Evolutionary conservation across 1,140 invertebrate species (phyloP), one percentile per base, ranked within the genome.

Genomic region (Drosophila aff.): DNA sequence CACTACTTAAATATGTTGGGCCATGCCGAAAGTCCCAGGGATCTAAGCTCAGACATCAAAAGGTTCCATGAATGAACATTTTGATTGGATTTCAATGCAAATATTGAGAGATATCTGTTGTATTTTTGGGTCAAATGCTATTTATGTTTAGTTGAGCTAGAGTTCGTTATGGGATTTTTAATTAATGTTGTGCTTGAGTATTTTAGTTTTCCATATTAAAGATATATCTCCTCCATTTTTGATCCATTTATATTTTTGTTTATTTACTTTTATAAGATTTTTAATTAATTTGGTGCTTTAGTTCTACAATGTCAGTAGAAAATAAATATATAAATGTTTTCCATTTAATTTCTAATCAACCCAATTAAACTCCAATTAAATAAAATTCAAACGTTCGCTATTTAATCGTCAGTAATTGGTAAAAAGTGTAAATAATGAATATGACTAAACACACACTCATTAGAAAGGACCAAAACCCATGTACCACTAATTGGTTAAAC

Each of bases 1-100:
- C 69, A 62, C 47, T 40, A 74, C 57, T 75, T 73, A 60, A 73
- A 73, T 73, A 73, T 72, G 43, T 75, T 50, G 46, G 55, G n/a
- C 43, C 13, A 33, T 44, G 44, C 36, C n/a, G 15, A 50, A 18
- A 47, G 33, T 31, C 18, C 26, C 26, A 23, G n/a, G 10, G 15
- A 18, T 55, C 68, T 46, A 40, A 61, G 55, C 66, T 33, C 13
- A 16, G 18, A 55, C 33, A 40, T 58, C 68, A 71, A 58, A 58
- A 15, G 33, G 26, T 31, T 40, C 41, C 18, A 15, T 46, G 3
- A 46, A 69, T 55, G 31, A 31, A 43, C 28, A 69, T 53, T 38
- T 43, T 57, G 43, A 68, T 64, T 46, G 65, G 26, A 57, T 26
- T 68, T 71, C 5, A 38, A 68, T 47, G 64, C 16, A 67, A 71